phyloP scores from a whole-genome alignment of 2,888 invertebrate genomes.

The Axea sp. region DNA sequence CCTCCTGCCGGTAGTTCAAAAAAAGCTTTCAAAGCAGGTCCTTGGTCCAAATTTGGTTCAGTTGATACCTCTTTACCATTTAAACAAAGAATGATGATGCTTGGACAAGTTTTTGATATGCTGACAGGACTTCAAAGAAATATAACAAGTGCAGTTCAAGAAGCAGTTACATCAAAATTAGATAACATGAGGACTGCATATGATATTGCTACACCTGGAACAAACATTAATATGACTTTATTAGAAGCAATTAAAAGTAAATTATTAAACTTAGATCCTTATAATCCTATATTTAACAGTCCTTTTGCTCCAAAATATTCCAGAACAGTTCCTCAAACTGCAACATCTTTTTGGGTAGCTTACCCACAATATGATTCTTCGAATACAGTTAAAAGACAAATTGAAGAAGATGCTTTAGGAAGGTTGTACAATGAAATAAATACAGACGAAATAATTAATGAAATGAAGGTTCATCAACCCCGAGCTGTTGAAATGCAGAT shows the following conservation, averaged over 20 bases:
- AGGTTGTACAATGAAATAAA: constrained; percentile 27
- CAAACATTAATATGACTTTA: constrained; percentile 67
- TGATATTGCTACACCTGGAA: constrained; percentile 16
- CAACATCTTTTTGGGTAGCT: constrained; percentile 69
- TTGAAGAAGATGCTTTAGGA: constrained; percentile 50
- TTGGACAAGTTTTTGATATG: constrained; percentile 76
- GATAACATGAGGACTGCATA: constrained; percentile 5
- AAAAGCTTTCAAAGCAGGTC: constrained; percentile 66
- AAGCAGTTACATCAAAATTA: constrained; percentile 24
- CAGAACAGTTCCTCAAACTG: constrained; percentile 56
- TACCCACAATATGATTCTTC: constrained; percentile 60
- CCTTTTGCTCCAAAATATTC: constrained; percentile 45
- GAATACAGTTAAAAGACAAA: constrained; percentile 63
- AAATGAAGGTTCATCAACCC: constrained; percentile 60
- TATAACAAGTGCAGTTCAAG: constrained; percentile 66
- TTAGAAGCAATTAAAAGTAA: constrained; percentile 71
- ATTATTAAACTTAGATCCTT: constrained; percentile 62
- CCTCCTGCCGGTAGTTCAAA: constrained; percentile 57
- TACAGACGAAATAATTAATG: constrained; percentile 13
- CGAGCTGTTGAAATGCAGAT: constrained; percentile 74
- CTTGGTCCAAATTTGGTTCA: constrained; percentile 68
- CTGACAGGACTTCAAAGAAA: constrained; percentile 74
- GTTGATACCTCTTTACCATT: constrained; percentile 71
- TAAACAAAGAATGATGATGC: constrained; percentile 71
- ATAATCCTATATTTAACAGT: not conserved